phyloP scores from a whole-genome alignment of 2,888 invertebrate genomes.

The Melangyna quadrimaculata region DNA sequence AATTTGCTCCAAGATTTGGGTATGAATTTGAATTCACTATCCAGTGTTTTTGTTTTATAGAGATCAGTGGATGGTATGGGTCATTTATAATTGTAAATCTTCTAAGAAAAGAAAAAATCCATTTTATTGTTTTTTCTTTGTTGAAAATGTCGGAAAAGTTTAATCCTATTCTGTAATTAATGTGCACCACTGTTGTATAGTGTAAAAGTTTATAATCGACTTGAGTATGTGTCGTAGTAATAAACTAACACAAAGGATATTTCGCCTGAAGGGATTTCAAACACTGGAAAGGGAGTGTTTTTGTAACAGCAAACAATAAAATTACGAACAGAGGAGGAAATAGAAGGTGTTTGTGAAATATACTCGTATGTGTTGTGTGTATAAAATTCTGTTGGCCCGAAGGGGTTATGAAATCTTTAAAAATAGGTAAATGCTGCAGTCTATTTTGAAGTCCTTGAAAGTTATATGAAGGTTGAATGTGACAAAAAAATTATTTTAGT shows the following conservation, averaged over 20 bases:
- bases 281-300: not conserved
- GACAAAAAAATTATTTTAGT: too few species aligned
- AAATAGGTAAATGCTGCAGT: not conserved
- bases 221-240: slow-evolving; percentile 28
- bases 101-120: too few species aligned
- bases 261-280: slow-evolving; percentile 14
- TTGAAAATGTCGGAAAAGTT: too few species aligned
- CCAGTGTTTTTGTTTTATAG: too few species aligned
- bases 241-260: slow-evolving; percentile 9
- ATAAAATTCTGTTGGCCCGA: not conserved
- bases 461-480: too few species aligned
- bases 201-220: slow-evolving; percentile 49
- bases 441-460: not conserved
- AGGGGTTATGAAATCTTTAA: not conserved
- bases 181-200: not conserved
- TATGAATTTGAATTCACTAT: too few species aligned
- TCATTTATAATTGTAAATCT: too few species aligned
- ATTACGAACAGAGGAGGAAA: not conserved
- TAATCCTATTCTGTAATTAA: not conserved
- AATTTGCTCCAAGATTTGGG: too few species aligned
- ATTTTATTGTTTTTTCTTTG: too few species aligned
- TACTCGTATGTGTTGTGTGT: too few species aligned
- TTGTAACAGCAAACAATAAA: not conserved
- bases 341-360: not conserved
- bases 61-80: too few species aligned